A percentile compares a stretch with the other conserved stretches of the same genome.
Evolutionary conservation across 2,888 invertebrate genomes (phyloP).

Genomic region (Phytoseiulus persimilis): DNA sequence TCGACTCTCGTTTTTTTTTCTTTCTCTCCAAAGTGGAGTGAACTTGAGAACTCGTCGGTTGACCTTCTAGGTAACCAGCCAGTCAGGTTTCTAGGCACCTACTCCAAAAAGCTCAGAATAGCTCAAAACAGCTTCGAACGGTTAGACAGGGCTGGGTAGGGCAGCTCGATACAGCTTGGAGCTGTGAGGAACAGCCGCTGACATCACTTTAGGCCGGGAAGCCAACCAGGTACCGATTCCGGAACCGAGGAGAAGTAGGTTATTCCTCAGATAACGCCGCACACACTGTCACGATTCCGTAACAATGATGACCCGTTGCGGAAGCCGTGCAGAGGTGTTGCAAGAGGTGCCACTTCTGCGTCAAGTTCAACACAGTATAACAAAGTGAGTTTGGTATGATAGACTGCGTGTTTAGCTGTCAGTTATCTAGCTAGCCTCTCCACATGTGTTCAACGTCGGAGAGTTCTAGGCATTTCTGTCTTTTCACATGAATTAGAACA

Average conservation of each 20-base stretch:
- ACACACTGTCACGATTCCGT: background rate
- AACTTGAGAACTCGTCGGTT: too few species aligned
- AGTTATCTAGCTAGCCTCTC: background rate
- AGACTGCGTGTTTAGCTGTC: background rate
- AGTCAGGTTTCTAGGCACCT: too few species aligned
- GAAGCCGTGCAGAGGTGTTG: background rate
- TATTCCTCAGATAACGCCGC: background rate
- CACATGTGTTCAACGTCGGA: background rate
- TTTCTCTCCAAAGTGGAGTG: too few species aligned
- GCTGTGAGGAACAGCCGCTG: background rate
- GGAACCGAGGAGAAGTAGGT: background rate
- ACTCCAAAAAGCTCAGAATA: background rate
- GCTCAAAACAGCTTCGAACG: background rate
- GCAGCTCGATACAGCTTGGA: background rate
- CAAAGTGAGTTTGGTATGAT: background rate
- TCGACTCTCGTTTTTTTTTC: too few species aligned
- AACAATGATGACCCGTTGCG: background rate
- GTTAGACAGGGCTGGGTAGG: background rate
- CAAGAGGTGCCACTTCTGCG: background rate
- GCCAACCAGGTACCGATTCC: background rate
- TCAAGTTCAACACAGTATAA: background rate
- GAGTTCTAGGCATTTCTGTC: too few species aligned
- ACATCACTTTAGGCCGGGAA: background rate
- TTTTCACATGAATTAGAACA: too few species aligned
- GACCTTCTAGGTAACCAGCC: too few species aligned